Evolutionary conservation across 2,797 vertebrate genomes (phyloP), one percentile per base, ranked within the genome.

Genomic region (Typhlichthys subterraneus): DNA sequence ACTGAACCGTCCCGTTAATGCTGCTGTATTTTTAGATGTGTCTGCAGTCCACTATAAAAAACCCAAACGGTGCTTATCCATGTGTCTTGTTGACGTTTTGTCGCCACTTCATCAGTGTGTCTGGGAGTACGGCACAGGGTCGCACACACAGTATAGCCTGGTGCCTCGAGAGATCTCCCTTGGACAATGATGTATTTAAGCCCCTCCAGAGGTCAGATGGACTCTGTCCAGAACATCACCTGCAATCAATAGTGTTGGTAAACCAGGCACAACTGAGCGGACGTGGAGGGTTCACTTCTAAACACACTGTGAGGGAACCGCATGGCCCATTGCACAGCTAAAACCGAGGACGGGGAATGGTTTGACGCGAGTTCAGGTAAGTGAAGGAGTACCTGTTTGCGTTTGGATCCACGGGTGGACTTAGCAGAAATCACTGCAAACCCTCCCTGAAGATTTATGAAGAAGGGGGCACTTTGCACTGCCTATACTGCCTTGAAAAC

Each of bases 101-200:
- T 69, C 73, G 84, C 83, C 85, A 80, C 85, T 88, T 87, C 67
- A 84, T 88, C 88, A 87, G 85, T 72, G 77, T 87, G 79, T 85
- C 81, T 79, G 69, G 57, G 70, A 83, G 80, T 54, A 62, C 75
- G 70, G 75, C 61, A 11, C 77, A 74, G 72, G 64, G 64, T 78
- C 81, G 81, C 82, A 76, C 83, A 85, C 78, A 78, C 85, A 80
- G 82, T 81, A 79, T 75, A 76, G 84, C 73, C 78, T 7, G 60
- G 70, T 81, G 89, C 92, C 90, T 91, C 91, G 66, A 73, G 87
- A 89, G 91, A 88, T 85, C 81, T 76, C 70, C 78, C 69, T 77
- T 76, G 90, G 90, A 92, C 91, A 93, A 90, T 92, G 91, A 92
- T 92, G 89, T 91, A 92, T 93, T 92, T 91, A 92, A 92, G 88